phyloP scores from a whole-genome alignment of 37 sponge, comb jelly and placozoan species.

The Mnemiopsis leidyi region DNA sequence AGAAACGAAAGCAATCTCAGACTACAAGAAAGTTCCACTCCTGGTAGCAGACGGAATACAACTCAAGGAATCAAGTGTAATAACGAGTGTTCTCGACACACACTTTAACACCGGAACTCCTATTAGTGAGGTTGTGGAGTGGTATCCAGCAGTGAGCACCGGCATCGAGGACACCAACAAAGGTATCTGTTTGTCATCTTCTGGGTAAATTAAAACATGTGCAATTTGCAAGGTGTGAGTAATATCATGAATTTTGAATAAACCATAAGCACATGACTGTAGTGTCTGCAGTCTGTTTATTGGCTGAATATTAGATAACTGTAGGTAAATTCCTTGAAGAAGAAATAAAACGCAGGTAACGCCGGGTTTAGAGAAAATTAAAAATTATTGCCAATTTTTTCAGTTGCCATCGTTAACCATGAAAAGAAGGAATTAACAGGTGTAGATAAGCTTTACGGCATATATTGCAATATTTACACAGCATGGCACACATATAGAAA shows the following conservation, averaged over 20 bases:
- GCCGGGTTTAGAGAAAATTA: too few species aligned
- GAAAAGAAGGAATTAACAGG: background rate
- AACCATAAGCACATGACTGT: too few species aligned
- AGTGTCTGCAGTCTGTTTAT: too few species aligned
- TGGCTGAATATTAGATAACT: too few species aligned
- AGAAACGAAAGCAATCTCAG: background rate
- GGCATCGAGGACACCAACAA: conserved; percentile 4
- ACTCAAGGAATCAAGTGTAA: conserved; percentile 5
- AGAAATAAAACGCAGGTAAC: too few species aligned
- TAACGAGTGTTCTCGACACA: background rate
- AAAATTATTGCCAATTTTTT: too few species aligned
- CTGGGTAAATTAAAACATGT: too few species aligned
- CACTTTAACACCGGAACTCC: background rate
- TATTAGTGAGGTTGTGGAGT: background rate
- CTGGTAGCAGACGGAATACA: conserved; percentile 3
- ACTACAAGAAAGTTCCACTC: background rate
- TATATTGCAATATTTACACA: conserved; percentile 39
- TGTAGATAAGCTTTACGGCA: background rate
- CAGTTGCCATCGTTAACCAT: background rate
- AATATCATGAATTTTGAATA: too few species aligned
- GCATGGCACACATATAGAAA: background rate
- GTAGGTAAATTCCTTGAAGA: too few species aligned
- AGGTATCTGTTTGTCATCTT: background rate
- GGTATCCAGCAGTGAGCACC: background rate
- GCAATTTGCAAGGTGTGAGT: too few species aligned